A percentile compares a stretch with the other conserved stretches of the same genome.
These are phyloP conservation scores for Phortica okadai DNA, from an alignment of 2,888 invertebrate species.

Conservation along the genomic window DNA sequence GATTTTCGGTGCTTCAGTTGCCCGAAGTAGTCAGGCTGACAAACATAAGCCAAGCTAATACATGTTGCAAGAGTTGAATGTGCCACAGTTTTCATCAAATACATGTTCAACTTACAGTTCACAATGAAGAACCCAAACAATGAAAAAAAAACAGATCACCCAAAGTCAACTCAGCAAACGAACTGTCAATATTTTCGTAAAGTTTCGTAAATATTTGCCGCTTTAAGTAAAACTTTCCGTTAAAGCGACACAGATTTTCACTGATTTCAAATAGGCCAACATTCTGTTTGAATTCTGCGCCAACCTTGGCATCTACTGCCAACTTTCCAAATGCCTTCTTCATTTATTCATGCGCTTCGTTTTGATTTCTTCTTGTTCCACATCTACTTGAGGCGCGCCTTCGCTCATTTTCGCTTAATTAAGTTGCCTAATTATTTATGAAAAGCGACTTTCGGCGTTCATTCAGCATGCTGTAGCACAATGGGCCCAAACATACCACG, in stretches of 20 bases:
- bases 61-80: neutral
- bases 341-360: constrained; percentile 17
- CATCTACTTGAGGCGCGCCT: constrained; percentile 10
- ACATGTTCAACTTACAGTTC: neutral
- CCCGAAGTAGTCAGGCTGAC: neutral
- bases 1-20: neutral
- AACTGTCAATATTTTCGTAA: constrained; percentile 14
- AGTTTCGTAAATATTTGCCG: neutral
- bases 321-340: neutral
- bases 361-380: constrained; percentile 15
- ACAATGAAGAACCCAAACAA: neutral
- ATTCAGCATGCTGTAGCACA: neutral
- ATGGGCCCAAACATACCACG: neutral
- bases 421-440: constrained; percentile 54
- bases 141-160: neutral
- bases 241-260: neutral
- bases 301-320: neutral
- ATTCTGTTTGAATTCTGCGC: neutral
- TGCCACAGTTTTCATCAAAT: too few relatives aligned
- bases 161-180: neutral
- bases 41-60: neutral
- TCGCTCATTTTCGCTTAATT: constrained; percentile 48
- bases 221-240: neutral
- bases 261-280: too few relatives aligned
- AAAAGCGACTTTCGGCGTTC: constrained; percentile 41